Conservation (phyloP, 2,797 vertebrate species). For the Ataeniobius toweri region DNA sequence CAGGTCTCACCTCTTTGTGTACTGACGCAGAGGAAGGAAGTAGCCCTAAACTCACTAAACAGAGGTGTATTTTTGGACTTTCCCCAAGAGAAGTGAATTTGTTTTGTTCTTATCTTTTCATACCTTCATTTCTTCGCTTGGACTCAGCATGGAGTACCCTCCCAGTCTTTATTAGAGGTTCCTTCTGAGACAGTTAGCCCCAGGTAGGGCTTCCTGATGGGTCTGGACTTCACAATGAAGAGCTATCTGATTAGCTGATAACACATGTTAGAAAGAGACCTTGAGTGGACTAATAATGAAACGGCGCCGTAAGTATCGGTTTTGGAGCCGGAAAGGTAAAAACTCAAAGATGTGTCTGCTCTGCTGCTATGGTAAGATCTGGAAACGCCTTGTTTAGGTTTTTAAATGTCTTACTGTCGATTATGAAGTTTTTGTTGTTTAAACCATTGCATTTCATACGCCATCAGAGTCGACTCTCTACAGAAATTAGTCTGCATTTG, state of each 20-base stretch:
- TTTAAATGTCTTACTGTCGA: background rate
- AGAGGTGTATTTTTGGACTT: conserved; percentile 55
- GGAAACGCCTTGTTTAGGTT: conserved; percentile 14
- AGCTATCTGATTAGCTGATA: conserved; percentile 15
- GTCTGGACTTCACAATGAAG: conserved; percentile 14
- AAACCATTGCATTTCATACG: background rate
- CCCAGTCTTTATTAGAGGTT: conserved; percentile 42
- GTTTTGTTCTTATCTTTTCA: conserved; percentile 8
- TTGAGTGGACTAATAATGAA: conserved; percentile 72
- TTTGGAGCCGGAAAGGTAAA: conserved; percentile 82
- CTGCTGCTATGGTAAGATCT: conserved; percentile 77
- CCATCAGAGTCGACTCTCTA: background rate
- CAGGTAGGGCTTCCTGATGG: conserved; percentile 64
- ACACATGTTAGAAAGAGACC: conserved; percentile 1
- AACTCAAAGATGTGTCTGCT: conserved; percentile 68
- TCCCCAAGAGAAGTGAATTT: conserved; percentile 44
- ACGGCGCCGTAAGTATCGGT: conserved; percentile 82
- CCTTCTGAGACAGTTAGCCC: conserved; percentile 37
- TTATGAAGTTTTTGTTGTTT: background rate
- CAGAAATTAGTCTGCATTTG: background rate
- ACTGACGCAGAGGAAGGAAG: conserved; percentile 46
- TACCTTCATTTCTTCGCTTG: background rate
- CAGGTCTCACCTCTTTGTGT: conserved; percentile 16
- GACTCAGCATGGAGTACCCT: conserved; percentile 63
- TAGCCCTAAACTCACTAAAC: conserved; percentile 6